phyloP scores from a whole-genome alignment of 2,888 invertebrate species.

The Amiota communis region DNA sequence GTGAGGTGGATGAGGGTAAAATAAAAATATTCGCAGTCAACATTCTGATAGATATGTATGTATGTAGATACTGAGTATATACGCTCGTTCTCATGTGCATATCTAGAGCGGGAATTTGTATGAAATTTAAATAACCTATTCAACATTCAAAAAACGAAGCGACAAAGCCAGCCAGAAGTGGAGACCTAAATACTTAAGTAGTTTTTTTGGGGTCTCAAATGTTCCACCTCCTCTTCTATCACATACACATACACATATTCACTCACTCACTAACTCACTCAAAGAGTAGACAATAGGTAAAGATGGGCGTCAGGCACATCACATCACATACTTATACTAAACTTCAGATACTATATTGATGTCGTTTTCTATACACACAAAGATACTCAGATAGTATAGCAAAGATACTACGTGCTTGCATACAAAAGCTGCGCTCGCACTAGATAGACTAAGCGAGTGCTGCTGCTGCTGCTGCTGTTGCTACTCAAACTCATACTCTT shows the following conservation, averaged over 20 bases:
- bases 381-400: constrained; percentile 16
- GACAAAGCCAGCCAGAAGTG: constrained; percentile 43
- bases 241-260: neutral
- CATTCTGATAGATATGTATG: constrained; percentile 55
- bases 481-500: neutral
- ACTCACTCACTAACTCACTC: neutral
- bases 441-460: neutral
- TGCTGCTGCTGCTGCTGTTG: too few species aligned
- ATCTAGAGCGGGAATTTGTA: constrained; percentile 52
- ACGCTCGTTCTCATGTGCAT: too few species aligned
- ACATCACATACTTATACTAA: neutral
- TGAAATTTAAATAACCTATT: constrained; percentile 67
- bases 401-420: constrained; percentile 31
- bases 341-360: neutral
- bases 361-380: constrained; percentile 37
- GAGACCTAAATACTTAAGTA: constrained; percentile 68
- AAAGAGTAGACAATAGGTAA: too few species aligned
- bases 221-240: neutral
- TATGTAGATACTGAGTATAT: constrained; percentile 43
- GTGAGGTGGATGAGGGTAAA: neutral
- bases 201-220: constrained; percentile 56
- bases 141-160: constrained; percentile 67
- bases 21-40: constrained; percentile 40
- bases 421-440: constrained; percentile 24
- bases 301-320: constrained; percentile 27